phyloP scores from a whole-genome alignment of 2,113 vertebrate genomes.

The Barnardius zonarius region DNA sequence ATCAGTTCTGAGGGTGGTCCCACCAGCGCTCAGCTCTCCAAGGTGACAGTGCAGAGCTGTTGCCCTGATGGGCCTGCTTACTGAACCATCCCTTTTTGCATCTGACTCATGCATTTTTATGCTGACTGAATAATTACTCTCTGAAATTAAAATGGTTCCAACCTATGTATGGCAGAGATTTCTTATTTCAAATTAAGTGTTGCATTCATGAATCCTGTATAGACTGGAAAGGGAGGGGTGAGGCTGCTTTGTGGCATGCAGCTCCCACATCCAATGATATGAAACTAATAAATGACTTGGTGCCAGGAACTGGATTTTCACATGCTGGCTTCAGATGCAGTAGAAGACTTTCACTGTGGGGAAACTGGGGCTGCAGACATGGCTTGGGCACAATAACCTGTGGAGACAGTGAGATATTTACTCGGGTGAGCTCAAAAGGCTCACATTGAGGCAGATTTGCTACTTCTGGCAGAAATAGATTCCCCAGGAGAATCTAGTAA shows the following conservation, averaged over 20 bases:
- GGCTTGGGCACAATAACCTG: not conserved
- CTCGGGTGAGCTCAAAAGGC: not conserved
- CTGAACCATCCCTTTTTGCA: not conserved
- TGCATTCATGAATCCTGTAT: not conserved
- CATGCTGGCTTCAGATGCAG: not conserved
- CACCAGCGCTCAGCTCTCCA: not conserved
- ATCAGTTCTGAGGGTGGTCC: rapidly evolving
- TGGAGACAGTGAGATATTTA: not conserved
- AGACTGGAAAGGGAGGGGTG: not conserved
- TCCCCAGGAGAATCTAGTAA: not conserved
- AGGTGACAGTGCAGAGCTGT: not conserved
- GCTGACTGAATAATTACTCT: not conserved
- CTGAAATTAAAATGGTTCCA: not conserved
- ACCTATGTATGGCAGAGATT: not conserved
- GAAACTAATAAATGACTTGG: not conserved
- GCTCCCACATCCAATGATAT: not conserved
- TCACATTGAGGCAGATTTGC: not conserved
- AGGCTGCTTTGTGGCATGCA: not conserved
- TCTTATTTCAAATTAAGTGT: not conserved
- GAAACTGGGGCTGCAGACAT: not conserved
- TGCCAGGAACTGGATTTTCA: not conserved
- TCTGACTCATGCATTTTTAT: not conserved
- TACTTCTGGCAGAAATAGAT: not conserved
- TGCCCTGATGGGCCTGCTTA: not conserved
- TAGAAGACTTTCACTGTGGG: not conserved